Evolutionary conservation across 2,888 invertebrate genomes (phyloP), one percentile per base, ranked within the genome.

Genomic region (Podotricha telesiphe): DNA sequence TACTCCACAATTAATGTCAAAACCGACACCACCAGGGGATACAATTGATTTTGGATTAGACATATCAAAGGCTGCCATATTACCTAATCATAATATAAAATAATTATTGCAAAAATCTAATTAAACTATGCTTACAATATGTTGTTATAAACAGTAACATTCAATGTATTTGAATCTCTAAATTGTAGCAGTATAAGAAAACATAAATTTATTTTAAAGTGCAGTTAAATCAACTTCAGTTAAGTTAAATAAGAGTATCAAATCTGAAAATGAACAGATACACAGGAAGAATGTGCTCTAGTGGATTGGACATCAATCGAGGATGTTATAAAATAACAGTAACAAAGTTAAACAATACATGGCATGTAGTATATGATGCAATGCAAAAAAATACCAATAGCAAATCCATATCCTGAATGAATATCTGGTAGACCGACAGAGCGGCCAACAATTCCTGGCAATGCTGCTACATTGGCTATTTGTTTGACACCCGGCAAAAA

Each of bases 1-100:
- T 0, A 99, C 99, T 3, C 99, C 99, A 93, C 99, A 99, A 85
- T 99, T 99, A 47, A 99, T 99, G 89, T 99, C 99, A 91, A 99
- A 99, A 8, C 99, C 99, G 19, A 99, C 99, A 68, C 99, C 99
- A 65, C 99, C 98, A 19, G 99, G 99, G 7, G 98, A 98, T 4
- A 99, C 99, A 74, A 99, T 97, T 7, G 99, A 96, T 73, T 95
- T 94, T 0, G 98, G 98, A 92, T 99, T 95, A 77, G 95, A 94
- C 91, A 98, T 96, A 89, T 99, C 99, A 93, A 99, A 99, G 5
- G 99, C 99, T 73, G 99, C 99, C 98, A 99, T 99, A 87, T 99
- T 99, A 65, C 99, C 97, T 96, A 78, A 42, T 68, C 69, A 84
- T 72, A 65, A 42, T 20, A 20, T 66, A 28, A 28, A 6, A 2